phyloP scores from a whole-genome alignment of 2,797 vertebrate species.

The Amblyraja radiata region DNA sequence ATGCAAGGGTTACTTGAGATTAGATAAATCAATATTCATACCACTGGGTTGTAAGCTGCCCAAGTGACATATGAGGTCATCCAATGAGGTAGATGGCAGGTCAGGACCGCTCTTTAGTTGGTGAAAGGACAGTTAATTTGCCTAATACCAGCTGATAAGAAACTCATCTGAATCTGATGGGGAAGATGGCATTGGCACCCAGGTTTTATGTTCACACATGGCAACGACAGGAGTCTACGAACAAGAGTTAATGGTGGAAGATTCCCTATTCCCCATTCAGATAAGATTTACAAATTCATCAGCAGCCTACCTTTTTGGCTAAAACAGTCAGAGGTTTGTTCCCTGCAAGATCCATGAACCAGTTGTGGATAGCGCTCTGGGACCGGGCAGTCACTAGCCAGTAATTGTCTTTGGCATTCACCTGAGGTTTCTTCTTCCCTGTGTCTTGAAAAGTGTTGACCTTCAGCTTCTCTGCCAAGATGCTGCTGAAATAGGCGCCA shows the following conservation, averaged over 20 bases:
- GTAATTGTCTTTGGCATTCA: conserved; percentile 66
- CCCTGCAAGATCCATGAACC: conserved; percentile 65
- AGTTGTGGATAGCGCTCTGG: conserved; percentile 63
- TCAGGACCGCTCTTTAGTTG: no score
- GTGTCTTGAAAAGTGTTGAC: conserved; percentile 67
- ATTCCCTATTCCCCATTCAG: neutral
- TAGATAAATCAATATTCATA: no score
- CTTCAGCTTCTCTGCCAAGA: conserved; percentile 64
- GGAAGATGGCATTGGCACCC: no score
- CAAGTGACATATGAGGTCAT: no score
- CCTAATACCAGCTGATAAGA: no score
- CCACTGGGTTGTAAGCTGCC: no score
- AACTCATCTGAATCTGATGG: no score
- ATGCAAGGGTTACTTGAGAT: no score
- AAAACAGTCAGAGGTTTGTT: conserved; percentile 60
- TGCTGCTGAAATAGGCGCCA: conserved; percentile 66
- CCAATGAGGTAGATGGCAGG: no score
- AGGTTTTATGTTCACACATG: neutral
- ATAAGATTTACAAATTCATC: neutral
- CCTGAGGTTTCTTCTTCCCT: conserved; percentile 64
- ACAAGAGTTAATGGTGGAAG: neutral
- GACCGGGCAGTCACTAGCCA: conserved; percentile 64
- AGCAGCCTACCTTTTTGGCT: conserved; percentile 60
- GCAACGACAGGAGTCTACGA: neutral
- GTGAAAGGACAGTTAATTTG: no score